These are phyloP conservation scores for Cyclina sinensis DNA, from an alignment of 1,140 invertebrate genomes.

Conservation along the genomic window DNA sequence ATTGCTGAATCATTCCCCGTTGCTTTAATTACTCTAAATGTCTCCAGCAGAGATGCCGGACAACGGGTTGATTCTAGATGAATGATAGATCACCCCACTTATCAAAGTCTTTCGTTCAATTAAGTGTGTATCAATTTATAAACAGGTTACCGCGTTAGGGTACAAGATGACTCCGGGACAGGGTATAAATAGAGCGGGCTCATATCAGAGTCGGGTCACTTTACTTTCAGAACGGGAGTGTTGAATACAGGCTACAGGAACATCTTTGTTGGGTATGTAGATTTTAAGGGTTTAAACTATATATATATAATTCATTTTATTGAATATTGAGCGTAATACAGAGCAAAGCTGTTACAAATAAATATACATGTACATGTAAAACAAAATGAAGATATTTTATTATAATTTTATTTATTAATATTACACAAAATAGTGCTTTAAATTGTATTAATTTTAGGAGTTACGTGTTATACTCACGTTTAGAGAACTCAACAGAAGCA, in stretches of 20 bases:
- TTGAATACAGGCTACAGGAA: conserved; percentile 5
- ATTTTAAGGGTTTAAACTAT: neutral
- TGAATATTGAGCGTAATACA: too few relatives aligned
- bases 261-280: neutral
- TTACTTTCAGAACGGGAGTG: conserved; percentile 39
- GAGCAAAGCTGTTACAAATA: too few relatives aligned
- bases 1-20: too few relatives aligned
- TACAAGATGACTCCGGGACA: conserved; percentile 10
- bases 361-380: too few relatives aligned
- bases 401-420: too few relatives aligned
- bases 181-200: neutral
- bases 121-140: conserved; percentile 38
- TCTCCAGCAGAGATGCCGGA: neutral
- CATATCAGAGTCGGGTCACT: conserved; percentile 3
- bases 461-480: too few relatives aligned
- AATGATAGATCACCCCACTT: neutral
- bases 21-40: neutral
- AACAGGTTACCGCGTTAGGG: conserved; percentile 13
- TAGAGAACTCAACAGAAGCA: too few relatives aligned
- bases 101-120: neutral
- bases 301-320: too few relatives aligned
- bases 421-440: too few relatives aligned
- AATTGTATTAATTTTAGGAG: too few relatives aligned
- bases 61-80: neutral
- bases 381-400: too few relatives aligned